phyloP scores from a whole-genome alignment of 1,140 invertebrate genomes.

The Scaptomyza pallida region DNA sequence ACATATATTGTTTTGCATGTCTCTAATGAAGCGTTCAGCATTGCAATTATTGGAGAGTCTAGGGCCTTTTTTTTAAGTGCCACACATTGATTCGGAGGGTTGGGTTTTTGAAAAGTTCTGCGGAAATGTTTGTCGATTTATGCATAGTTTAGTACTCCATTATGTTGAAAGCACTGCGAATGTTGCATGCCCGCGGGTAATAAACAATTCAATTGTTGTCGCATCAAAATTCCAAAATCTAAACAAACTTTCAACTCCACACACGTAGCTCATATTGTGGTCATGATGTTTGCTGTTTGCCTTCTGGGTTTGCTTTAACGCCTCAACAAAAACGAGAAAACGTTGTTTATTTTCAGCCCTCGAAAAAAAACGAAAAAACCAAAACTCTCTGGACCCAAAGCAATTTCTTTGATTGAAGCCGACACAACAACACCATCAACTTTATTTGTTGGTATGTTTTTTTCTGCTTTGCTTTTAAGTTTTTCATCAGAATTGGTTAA shows the following conservation, averaged over 20 bases:
- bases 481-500: conserved; percentile 38
- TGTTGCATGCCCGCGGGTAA: conserved; percentile 56
- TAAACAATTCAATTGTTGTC: conserved; percentile 73
- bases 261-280: conserved; percentile 34
- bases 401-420: conserved; percentile 54
- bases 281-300: conserved; percentile 43
- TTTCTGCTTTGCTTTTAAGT: conserved; percentile 12
- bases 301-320: conserved; percentile 54
- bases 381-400: conserved; percentile 37
- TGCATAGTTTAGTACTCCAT: conserved; percentile 45
- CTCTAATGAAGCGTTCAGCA: conserved; percentile 69
- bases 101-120: conserved; percentile 36
- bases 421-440: conserved; percentile 18
- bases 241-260: conserved; percentile 45
- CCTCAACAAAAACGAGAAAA: conserved; percentile 25
- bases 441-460: conserved; percentile 23
- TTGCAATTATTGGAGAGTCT: conserved; percentile 44
- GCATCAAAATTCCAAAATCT: conserved; percentile 49
- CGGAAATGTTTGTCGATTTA: conserved; percentile 57
- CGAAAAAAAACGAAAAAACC: conserved; percentile 16
- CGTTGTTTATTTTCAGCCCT: conserved; percentile 54
- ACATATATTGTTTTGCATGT: conserved; percentile 58
- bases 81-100: conserved; percentile 21
- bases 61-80: conserved; percentile 20
- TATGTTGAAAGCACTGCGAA: conserved; percentile 2